phyloP scores from a whole-genome alignment of 2,888 invertebrate genomes.

The Cephonodes hylas region DNA sequence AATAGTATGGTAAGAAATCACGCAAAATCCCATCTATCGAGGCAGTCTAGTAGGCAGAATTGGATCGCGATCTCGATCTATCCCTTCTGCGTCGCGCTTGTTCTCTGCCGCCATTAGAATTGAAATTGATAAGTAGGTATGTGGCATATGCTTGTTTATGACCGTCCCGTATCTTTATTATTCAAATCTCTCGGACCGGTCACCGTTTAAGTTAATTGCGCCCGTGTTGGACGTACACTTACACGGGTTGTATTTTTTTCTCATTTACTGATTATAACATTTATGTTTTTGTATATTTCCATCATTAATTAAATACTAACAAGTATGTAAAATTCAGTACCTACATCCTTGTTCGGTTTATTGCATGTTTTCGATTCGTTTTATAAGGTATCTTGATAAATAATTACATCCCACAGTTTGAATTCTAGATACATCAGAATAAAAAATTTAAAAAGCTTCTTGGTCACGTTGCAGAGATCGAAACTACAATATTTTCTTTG shows the following conservation, averaged over 20 bases:
- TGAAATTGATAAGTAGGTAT: conserved; percentile 73
- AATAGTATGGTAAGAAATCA: too few species aligned
- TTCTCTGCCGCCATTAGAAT: conserved; percentile 60
- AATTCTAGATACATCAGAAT: too few species aligned
- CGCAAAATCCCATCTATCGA: neutral
- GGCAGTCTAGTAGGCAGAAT: neutral
- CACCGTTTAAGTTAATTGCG: conserved; percentile 61
- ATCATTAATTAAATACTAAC: conserved; percentile 33
- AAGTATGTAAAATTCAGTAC: conserved; percentile 12
- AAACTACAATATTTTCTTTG: too few species aligned
- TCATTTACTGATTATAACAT: conserved; percentile 20
- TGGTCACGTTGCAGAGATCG: too few species aligned
- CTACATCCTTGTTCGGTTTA: neutral
- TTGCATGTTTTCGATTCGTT: conserved; percentile 19
- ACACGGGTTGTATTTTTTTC: conserved; percentile 28
- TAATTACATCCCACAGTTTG: too few species aligned
- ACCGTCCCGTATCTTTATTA: conserved; percentile 70
- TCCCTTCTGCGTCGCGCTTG: conserved; percentile 17
- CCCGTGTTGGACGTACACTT: conserved; percentile 32
- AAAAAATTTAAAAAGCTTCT: too few species aligned
- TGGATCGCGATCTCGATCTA: too few species aligned
- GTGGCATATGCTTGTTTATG: conserved; percentile 77
- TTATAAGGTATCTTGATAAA: too few species aligned
- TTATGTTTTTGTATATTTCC: conserved; percentile 32
- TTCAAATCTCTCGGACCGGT: conserved; percentile 67